Evolutionary conservation across 2,888 invertebrate genomes (phyloP).

Genomic region (Tholera decimalis): DNA sequence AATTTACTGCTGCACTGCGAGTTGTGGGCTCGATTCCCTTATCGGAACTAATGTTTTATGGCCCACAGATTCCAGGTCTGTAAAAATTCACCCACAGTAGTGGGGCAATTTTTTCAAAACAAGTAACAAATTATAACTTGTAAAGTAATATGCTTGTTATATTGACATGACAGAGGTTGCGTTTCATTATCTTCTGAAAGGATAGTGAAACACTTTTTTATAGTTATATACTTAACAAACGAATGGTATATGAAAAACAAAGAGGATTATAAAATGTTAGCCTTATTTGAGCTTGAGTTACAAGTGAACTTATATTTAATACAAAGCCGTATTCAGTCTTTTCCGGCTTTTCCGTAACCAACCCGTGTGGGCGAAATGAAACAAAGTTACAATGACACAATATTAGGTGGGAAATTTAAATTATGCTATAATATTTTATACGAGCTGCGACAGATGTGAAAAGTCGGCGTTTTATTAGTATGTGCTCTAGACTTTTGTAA

Average conservation of each 20-base stretch:
- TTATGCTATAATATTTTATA: slow-evolving; percentile 58
- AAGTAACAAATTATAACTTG: too few relatives aligned
- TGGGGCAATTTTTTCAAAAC: too few relatives aligned
- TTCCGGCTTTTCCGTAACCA: slow-evolving; percentile 43
- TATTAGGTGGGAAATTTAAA: slow-evolving; percentile 53
- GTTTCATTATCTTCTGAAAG: slow-evolving; percentile 16
- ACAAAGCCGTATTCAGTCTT: slow-evolving; percentile 42
- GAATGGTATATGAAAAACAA: slow-evolving; percentile 20
- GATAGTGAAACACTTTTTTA: slow-evolving; percentile 29
- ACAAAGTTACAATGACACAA: slow-evolving; percentile 57
- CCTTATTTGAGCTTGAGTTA: slow-evolving; percentile 33
- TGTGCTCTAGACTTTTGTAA: not conserved
- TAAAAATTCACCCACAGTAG: too few relatives aligned
- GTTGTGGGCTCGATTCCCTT: too few relatives aligned
- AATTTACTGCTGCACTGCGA: too few relatives aligned
- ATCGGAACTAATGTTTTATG: too few relatives aligned
- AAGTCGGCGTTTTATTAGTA: slow-evolving; percentile 23
- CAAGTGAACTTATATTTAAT: slow-evolving; percentile 52
- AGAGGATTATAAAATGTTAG: slow-evolving; percentile 34
- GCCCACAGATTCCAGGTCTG: too few relatives aligned
- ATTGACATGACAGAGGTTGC: too few relatives aligned
- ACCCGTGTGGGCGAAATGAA: slow-evolving; percentile 37
- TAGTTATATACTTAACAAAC: slow-evolving; percentile 32
- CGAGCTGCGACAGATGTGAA: slow-evolving; percentile 19
- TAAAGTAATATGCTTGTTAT: too few relatives aligned